A percentile compares a stretch with the other conserved stretches of the same genome.
Evolutionary conservation across 2,113 vertebrate genomes (phyloP).

Genomic region (Salvelinus alpinus): DNA sequence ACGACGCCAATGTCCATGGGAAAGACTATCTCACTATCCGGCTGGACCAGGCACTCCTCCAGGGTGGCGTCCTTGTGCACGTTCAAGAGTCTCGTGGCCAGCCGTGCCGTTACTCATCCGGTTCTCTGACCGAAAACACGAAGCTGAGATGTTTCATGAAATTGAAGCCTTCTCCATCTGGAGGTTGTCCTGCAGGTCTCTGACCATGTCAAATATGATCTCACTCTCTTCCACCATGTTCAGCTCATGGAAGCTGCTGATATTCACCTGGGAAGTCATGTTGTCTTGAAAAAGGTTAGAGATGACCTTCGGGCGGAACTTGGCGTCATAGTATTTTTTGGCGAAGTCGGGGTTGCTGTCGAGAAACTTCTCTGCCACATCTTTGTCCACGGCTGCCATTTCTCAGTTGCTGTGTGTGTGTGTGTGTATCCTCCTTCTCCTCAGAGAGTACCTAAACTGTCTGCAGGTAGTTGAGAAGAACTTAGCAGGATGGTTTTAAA

Average conservation of each 20-base stretch:
- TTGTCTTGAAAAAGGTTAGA: constrained; percentile 73
- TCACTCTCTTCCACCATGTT: constrained; percentile 83
- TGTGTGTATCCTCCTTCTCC: constrained; percentile 20
- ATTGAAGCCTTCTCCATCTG: constrained; percentile 83
- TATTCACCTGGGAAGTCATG: constrained; percentile 64
- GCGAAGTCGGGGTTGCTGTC: constrained; percentile 83
- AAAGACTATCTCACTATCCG: constrained; percentile 87
- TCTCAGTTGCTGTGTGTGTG: constrained; percentile 23
- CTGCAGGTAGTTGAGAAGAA: constrained; percentile 64
- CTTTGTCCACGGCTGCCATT: constrained; percentile 68
- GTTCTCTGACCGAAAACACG: constrained; percentile 81
- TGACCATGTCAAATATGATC: constrained; percentile 83
- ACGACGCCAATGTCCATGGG: constrained; percentile 85
- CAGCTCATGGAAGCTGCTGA: constrained; percentile 67
- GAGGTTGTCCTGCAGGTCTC: constrained; percentile 85
- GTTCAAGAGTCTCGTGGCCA: constrained; percentile 85
- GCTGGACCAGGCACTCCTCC: constrained; percentile 83
- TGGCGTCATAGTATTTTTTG: constrained; percentile 79
- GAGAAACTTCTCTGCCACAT: constrained; percentile 83
- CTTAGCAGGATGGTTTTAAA: constrained; percentile 73
- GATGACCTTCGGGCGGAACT: constrained; percentile 77
- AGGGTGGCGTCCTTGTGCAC: constrained; percentile 77
- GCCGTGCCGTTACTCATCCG: constrained; percentile 81
- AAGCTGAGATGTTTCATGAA: constrained; percentile 82
- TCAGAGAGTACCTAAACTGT: constrained; percentile 15